These are phyloP conservation scores for Eupithecia dodoneata DNA, from an alignment of 2,888 invertebrate genomes.

Conservation along the genomic window DNA sequence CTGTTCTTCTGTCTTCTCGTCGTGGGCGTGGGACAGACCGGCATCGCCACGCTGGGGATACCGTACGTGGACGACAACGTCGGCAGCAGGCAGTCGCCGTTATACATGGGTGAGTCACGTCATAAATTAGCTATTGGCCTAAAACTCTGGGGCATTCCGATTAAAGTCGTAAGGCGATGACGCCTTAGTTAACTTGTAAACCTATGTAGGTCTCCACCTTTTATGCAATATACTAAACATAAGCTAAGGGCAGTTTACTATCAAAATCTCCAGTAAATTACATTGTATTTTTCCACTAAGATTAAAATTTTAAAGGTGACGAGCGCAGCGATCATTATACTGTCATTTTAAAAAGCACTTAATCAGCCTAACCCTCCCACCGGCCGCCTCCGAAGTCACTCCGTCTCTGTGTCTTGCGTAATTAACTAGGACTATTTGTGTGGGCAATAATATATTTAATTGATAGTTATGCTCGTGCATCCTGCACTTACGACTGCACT, in stretches of 20 bases:
- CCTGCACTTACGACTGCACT: conserved; percentile 1
- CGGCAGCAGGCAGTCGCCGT: conserved; percentile 94
- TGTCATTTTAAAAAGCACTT: conserved; percentile 54
- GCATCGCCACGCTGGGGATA: conserved; percentile 95
- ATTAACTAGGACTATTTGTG: conserved; percentile 50
- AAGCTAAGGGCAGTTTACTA: neutral
- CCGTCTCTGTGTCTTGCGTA: conserved; percentile 55
- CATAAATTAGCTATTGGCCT: conserved; percentile 8
- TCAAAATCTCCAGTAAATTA: neutral
- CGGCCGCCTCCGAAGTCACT: conserved; percentile 51
- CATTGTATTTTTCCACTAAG: neutral
- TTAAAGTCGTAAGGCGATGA: neutral
- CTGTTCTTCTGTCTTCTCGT: conserved; percentile 94
- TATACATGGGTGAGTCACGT: conserved; percentile 91
- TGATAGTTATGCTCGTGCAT: conserved; percentile 2
- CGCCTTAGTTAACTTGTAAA: neutral
- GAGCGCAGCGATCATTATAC: neutral
- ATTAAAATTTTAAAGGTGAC: neutral
- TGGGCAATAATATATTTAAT: conserved; percentile 14
- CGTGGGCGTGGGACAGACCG: conserved; percentile 96
- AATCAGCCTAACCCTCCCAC: conserved; percentile 55
- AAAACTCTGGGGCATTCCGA: neutral
- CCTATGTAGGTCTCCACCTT: neutral
- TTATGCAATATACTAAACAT: neutral
- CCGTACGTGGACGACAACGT: conserved; percentile 98